phyloP scores from a whole-genome alignment of 1,140 invertebrate species.

The Apis dorsata region DNA sequence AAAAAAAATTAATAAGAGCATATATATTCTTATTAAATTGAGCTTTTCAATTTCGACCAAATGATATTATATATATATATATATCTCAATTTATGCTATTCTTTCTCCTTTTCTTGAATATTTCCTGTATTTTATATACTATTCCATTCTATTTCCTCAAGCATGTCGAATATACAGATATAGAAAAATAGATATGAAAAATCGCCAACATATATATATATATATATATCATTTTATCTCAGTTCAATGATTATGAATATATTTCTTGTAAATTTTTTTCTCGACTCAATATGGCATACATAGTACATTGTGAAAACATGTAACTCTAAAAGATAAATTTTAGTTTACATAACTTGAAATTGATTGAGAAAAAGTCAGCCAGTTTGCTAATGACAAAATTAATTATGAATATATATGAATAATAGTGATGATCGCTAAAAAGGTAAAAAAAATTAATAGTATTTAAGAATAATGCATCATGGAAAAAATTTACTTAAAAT shows the following conservation, averaged over 20 bases:
- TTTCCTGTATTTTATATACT: no score
- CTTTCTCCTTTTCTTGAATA: no score
- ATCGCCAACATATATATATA: no score
- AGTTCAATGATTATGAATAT: neutral
- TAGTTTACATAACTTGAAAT: slow-evolving; percentile 19
- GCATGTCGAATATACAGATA: no score
- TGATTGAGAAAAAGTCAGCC: slow-evolving; percentile 3
- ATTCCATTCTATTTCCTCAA: no score
- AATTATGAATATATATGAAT: neutral
- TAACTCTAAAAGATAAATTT: slow-evolving; percentile 20
- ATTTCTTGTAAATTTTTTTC: neutral
- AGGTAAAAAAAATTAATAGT: neutral
- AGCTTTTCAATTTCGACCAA: no score
- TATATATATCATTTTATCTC: neutral
- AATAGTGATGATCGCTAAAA: neutral
- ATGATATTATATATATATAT: no score
- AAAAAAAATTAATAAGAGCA: no score
- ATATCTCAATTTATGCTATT: no score
- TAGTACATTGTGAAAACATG: neutral
- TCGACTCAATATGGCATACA: neutral
- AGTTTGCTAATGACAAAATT: neutral
- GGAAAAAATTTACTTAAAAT: no score
- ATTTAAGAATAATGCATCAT: neutral
- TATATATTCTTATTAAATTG: no score
- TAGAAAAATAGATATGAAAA: no score